phyloP scores from a whole-genome alignment of 1,140 invertebrate species.

The Venustaconcha ellipsiformis region DNA sequence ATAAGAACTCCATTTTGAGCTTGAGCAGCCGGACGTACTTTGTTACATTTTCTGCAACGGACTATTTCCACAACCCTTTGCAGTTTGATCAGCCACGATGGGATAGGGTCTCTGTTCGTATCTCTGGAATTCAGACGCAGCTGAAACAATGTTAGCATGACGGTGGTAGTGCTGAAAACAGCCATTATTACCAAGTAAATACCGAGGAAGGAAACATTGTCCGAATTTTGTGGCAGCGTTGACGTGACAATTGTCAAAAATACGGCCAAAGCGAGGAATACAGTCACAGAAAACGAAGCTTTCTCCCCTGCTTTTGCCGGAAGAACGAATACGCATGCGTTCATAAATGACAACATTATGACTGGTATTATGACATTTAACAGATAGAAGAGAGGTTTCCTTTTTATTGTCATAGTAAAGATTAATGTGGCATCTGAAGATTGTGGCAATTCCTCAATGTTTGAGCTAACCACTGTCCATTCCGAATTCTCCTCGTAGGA shows the following conservation, averaged over 20 bases:
- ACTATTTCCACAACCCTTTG: no score
- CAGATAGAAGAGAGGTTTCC: conserved; percentile 26
- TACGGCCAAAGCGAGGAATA: conserved; percentile 24
- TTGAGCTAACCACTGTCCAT: conserved; percentile 12
- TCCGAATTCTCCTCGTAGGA: conserved; percentile 13
- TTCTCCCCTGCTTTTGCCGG: conserved; percentile 16
- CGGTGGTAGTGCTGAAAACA: conserved; percentile 6
- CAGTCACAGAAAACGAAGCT: conserved; percentile 14
- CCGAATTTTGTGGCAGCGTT: conserved; percentile 21
- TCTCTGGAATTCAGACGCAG: conserved; percentile 6
- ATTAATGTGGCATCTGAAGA: conserved; percentile 6
- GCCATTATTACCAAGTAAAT: conserved; percentile 14
- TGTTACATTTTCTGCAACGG: no score
- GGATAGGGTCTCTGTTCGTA: no score
- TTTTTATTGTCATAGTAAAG: conserved; percentile 23
- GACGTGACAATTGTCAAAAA: conserved; percentile 22
- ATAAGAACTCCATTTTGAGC: no score
- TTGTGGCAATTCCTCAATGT: neutral
- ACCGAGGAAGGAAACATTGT: conserved; percentile 4
- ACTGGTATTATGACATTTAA: conserved; percentile 26
- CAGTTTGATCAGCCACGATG: no score
- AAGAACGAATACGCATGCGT: neutral
- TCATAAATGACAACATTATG: conserved; percentile 16
- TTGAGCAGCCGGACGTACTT: no score
- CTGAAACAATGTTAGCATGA: conserved; percentile 18